phyloP scores from a whole-genome alignment of 2,888 invertebrate genomes.

The Tenthredo scrophulariae region DNA sequence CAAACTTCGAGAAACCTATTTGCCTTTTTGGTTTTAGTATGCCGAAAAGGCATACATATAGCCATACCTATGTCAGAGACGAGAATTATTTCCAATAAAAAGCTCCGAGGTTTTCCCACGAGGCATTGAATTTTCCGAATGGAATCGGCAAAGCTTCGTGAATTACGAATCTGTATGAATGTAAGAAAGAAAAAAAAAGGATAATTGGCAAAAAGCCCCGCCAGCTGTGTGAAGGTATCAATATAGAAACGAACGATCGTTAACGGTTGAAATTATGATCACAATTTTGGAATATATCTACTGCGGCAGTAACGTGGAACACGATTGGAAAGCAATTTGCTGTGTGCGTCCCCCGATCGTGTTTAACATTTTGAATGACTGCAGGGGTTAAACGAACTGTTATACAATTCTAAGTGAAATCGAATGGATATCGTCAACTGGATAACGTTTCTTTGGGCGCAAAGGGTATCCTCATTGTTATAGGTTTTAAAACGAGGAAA shows the following conservation, averaged over 20 bases:
- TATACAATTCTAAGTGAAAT: neutral
- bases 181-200: neutral
- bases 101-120: neutral
- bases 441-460: neutral
- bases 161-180: neutral
- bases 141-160: neutral
- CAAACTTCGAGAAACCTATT: no score
- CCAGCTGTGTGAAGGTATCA: neutral
- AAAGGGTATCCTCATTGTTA: slow-evolving; percentile 12
- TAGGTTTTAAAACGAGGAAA: neutral
- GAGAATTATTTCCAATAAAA: neutral
- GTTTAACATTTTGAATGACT: slow-evolving; percentile 38
- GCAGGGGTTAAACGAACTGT: slow-evolving; percentile 19
- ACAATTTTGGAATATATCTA: neutral
- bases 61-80: no score
- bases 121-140: neutral
- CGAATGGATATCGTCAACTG: neutral
- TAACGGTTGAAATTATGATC: neutral
- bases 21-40: no score
- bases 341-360: neutral
- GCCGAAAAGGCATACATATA: no score
- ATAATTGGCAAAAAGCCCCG: neutral
- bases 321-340: slow-evolving; percentile 25
- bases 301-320: neutral
- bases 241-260: slow-evolving; percentile 4